These are phyloP conservation scores for Zoanthus sansibaricus DNA, from an alignment of 92 coral and sea anemone species.

Conservation along the genomic window DNA sequence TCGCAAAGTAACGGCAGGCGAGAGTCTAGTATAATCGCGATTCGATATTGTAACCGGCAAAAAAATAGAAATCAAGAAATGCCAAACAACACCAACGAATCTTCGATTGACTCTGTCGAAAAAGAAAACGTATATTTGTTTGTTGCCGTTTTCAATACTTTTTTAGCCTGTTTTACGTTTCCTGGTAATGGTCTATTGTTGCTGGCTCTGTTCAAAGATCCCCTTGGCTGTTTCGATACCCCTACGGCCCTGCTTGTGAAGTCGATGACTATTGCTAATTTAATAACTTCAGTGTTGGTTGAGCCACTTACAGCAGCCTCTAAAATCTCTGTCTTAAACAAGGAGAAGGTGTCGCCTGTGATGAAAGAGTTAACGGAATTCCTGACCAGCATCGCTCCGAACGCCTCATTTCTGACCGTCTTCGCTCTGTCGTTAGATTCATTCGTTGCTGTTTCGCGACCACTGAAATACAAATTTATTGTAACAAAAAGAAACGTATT, in stretches of 20 bases:
- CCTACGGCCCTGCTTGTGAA: constrained; percentile 65
- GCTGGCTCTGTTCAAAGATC: constrained; percentile 51
- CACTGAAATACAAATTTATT: constrained; percentile 58
- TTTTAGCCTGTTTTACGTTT: constrained; percentile 54
- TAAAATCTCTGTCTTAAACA: constrained; percentile 15
- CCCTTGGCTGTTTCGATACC: constrained; percentile 52
- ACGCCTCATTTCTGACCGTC: constrained; percentile 67
- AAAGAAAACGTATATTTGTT: background rate
- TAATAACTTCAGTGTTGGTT: constrained; percentile 49
- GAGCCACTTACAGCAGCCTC: constrained; percentile 62
- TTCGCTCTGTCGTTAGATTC: constrained; percentile 68
- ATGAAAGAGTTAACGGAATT: constrained; percentile 33
- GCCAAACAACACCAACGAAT: constrained; percentile 4
- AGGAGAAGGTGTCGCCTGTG: background rate
- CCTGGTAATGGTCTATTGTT: constrained; percentile 67
- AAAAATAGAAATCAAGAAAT: background rate
- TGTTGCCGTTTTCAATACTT: constrained; percentile 34
- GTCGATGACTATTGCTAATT: constrained; percentile 72
- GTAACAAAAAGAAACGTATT: constrained; percentile 46
- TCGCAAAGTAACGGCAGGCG: background rate
- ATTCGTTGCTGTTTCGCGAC: constrained; percentile 58
- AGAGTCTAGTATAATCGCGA: background rate
- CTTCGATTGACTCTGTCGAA: background rate
- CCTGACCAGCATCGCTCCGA: constrained; percentile 58
- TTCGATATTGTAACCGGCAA: background rate